A percentile compares a stretch with the other conserved stretches of the same genome.
These are phyloP conservation scores for Nemotelus pantherinus DNA, from an alignment of 2,888 invertebrate species.

Conservation along the genomic window DNA sequence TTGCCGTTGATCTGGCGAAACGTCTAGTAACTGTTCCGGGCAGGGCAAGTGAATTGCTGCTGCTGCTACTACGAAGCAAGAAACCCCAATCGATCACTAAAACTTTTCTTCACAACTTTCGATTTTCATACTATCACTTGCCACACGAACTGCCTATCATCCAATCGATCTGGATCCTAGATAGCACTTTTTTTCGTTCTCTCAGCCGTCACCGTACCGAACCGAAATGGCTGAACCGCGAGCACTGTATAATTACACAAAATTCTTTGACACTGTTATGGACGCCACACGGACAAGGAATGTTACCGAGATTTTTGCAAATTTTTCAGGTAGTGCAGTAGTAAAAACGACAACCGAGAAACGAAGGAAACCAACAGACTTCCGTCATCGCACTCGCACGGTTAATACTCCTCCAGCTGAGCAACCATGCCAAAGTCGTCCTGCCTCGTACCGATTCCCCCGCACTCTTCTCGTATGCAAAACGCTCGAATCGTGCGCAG, in stretches of 20 bases:
- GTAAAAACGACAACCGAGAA: conserved; percentile 24
- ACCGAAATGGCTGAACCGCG: not conserved
- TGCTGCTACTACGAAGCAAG: not conserved
- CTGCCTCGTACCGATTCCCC: conserved; percentile 7
- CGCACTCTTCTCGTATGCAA: not conserved
- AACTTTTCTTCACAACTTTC: conserved; percentile 10
- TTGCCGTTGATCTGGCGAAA: not conserved
- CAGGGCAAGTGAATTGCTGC: not conserved
- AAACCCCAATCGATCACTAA: not conserved
- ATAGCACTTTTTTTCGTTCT: not conserved
- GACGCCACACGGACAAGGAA: conserved; percentile 11
- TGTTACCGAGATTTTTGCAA: not conserved
- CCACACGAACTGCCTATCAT: not conserved
- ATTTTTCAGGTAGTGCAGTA: not conserved
- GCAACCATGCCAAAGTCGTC: conserved; percentile 12
- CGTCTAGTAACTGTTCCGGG: not conserved
- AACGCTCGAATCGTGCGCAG: conserved; percentile 11
- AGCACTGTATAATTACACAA: not conserved
- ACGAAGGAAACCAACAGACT: conserved; percentile 34
- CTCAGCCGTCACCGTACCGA: conserved; percentile 4
- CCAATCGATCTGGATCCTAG: conserved; percentile 25
- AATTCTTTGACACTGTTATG: not conserved
- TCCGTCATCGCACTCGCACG: conserved; percentile 40
- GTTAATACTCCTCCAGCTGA: conserved; percentile 33
- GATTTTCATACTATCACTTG: conserved; percentile 14